Base-by-base conservation (phyloP, 2,797 vertebrate species). In the Gastrophryne carolinensis region DNA sequence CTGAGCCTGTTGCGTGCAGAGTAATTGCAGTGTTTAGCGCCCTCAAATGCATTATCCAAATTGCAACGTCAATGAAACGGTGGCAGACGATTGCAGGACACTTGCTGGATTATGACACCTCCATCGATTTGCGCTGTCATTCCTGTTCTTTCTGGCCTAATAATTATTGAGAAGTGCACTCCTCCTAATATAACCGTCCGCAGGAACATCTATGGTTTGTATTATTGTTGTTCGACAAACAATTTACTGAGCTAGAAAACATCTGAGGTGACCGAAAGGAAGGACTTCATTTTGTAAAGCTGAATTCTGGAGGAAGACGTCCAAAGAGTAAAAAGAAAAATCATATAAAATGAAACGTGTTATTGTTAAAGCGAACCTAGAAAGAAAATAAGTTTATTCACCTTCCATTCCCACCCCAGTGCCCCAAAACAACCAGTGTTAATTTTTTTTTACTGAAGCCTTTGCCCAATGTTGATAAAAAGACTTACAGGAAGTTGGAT, bases 31-130 rank as follows among this genome's bases (percentile, higher is more conserved):
- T 61, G 41, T 68, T 75, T 60, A 67, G 65, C 32, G 35, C 35
- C 32, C 27, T 10, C 34, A 32, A 53, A 75, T 75, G 64, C 64
- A 75, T 75, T 75, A 60, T 75, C 54, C 61, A 68, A 61, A 75
- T 75, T 68, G 64, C 54, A 52, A 60, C 58, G 53, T 44, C 47
- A 52, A 67, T 75, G 39, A 68, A 68, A 68, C 13, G 64, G 52
- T 54, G 23, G 10, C 5, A 23, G 41, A 32, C 54, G 10, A 11
- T 53, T 50, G 64, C 41, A 39, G 35, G 58, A 17, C 30, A 17
- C 21, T 27, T 37, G 19, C 72, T 15, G 4, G 5, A 44, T 44
- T 44, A 44, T n/a, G 39, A 44, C 3, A n/a, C 15, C 39, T n/a
- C 15, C 17, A 44, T 15, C 17, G 15, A 15, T 44, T 8, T 1